Conservation (phyloP, 2,797 vertebrate species). For the Ctenosaura bakeri region DNA sequence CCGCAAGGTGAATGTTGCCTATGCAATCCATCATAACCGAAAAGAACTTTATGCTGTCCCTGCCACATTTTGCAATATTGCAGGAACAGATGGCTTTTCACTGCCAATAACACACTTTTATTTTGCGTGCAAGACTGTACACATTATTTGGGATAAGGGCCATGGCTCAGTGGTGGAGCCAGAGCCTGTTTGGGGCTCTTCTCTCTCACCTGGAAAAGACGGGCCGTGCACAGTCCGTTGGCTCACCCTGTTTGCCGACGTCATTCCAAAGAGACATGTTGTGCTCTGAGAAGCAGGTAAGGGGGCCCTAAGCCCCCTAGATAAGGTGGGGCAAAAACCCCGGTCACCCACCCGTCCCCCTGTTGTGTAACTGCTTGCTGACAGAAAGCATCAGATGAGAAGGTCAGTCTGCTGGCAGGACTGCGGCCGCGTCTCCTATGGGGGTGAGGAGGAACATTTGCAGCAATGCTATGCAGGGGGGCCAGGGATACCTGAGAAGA, state of each 20-base stretch:
- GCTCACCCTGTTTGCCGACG: background rate
- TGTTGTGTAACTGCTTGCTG: slow-evolving; percentile 3
- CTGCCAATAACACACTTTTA: background rate
- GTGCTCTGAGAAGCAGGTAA: too few relatives aligned
- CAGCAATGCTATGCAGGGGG: background rate
- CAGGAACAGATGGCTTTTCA: background rate
- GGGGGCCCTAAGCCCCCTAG: background rate
- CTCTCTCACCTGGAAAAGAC: background rate
- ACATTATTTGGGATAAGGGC: background rate
- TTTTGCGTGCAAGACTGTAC: background rate
- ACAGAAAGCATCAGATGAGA: background rate
- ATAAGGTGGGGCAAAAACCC: background rate
- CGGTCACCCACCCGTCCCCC: background rate
- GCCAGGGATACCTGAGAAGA: background rate
- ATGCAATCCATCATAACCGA: background rate
- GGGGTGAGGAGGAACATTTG: rapidly evolving
- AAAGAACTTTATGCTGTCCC: background rate
- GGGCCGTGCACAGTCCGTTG: too few relatives aligned
- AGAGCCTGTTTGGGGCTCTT: background rate
- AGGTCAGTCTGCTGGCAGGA: too few relatives aligned
- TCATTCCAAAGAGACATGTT: background rate
- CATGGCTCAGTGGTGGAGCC: background rate
- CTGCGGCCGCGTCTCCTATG: too few relatives aligned
- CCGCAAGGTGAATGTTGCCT: background rate
- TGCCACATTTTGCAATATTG: background rate